Base-by-base conservation (phyloP, 1,140 invertebrate species). In the Drosophila funebris region DNA sequence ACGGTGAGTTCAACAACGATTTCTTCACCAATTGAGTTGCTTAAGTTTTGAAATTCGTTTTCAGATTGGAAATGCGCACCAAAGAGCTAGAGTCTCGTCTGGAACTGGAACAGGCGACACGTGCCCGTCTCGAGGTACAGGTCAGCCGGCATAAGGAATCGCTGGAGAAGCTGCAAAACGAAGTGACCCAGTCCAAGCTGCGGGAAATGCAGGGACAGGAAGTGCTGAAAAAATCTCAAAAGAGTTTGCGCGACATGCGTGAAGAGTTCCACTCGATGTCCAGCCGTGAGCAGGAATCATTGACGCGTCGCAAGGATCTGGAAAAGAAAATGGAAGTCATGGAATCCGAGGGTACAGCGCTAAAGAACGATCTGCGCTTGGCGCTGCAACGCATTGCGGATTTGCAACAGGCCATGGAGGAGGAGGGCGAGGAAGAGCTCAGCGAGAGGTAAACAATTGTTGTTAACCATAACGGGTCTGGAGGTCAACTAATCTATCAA, bases 71-170 rank as follows among this genome's bases (percentile, higher is more conserved):
- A 90, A 93, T 96, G 74, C 96, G 96, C 82, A 94, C 95, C 1
- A 95, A 97, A 92, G 98, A 99, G 85, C 92, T 98, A 39, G 97
- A 98, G 90, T 97, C 96, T 0, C 96, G 96, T 73, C 92, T 98
- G 20, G 97, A 98, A 74, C 92, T 98, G 54, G 97, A 99, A 88
- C 95, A 96, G 82, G 97, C 97, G 1, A 97, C 96, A 0, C 94
- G 95, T 75, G 94, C 95, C 5, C 94, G 97, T 24, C 91, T 97
- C 2, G 97, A 98, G 92, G 95, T 96, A 37, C 97, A 98, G 92
- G 94, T 97, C 62, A 93, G 94, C 14, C 93, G 97, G 63, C 92
- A 97, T 48, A 97, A 97, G 78, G 97, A 99, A 81, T 94, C 95
- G 4, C 93, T 97, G 31, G 97, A 98, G 27, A 95, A 96, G 73